phyloP scores from a whole-genome alignment of 2,888 invertebrate genomes.

The Drosophila testacea region DNA sequence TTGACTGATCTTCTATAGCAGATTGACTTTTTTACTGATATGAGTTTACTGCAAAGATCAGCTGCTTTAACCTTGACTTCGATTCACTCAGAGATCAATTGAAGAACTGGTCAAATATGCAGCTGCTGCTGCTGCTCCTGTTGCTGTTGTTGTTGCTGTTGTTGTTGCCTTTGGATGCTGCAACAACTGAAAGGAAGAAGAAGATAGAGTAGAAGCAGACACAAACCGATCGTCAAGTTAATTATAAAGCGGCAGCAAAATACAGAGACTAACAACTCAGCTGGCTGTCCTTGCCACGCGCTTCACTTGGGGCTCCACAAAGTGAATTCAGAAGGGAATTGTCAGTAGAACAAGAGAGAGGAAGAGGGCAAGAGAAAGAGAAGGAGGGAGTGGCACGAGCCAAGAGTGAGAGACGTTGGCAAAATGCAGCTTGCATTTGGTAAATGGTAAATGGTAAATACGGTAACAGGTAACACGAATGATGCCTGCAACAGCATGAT shows the following conservation, averaged over 20 bases:
- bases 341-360: neutral
- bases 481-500: constrained; percentile 57
- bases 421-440: constrained; percentile 59
- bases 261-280: constrained; percentile 21
- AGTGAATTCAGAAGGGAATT: neutral
- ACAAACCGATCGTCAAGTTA: constrained; percentile 47
- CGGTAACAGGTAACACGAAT: constrained; percentile 39
- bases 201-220: constrained; percentile 1
- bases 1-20: neutral
- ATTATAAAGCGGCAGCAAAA: constrained; percentile 53
- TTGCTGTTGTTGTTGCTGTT: constrained; percentile 43
- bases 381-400: constrained; percentile 11
- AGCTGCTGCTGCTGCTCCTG: constrained; percentile 41
- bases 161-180: constrained; percentile 47
- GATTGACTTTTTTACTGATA: neutral
- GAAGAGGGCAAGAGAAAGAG: neutral
- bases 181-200: constrained; percentile 1
- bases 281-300: constrained; percentile 56
- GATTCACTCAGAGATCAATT: neutral
- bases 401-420: constrained; percentile 8
- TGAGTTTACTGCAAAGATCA: constrained; percentile 1
- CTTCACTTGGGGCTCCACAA: constrained; percentile 45
- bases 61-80: constrained; percentile 13
- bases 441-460: constrained; percentile 21
- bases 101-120: constrained; percentile 10